Base-by-base conservation (phyloP, 1,140 invertebrate species). In the Drosophila murphyi region DNA sequence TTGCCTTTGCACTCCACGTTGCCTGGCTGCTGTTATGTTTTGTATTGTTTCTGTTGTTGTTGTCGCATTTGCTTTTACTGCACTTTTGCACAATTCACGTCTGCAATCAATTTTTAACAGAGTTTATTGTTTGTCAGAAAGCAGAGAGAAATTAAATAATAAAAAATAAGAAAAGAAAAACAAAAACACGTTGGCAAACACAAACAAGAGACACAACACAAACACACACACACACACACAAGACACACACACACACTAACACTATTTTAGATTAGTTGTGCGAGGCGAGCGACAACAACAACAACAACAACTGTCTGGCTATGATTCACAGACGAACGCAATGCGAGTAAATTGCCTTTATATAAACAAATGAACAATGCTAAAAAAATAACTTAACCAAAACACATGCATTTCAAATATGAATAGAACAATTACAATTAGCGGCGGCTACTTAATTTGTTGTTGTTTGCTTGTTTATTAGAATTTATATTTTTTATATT, bases 251-350 rank as follows among this genome's bases (percentile, higher is more conserved):
- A 56, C 55, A 60, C 55, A 68, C 47, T 54, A 34, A 54, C 56
- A 63, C 65, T 57, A 57, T 41, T 75, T 78, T 67, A 82, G 81
- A 85, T 86, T 85, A 80, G 81, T 80, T 86, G 64, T 76, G 82
- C 34, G 61, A 61, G 45, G 65, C 63, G 67, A 35, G 45, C 56
- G 61, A 61, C 51, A 85, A 54, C 82, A 82, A 78, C 62, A 75
- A 72, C 67, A 80, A 69, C 54, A 61, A 41, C 52, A 60, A 56
- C 43, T 71, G 67, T 10, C 50, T 71, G 67, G 7, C 50, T 70
- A 62, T 75, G 72, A 71, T 71, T 75, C 72, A 71, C 67, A 50
- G 20, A 45, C 31, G 5, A 41, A 52, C 29, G 2, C 56, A 69
- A 60, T 48, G 51, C 65, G 65, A 39, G 47, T 75, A 20, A 20